A percentile compares a stretch with the other conserved stretches of the same genome.
phyloP scores from a whole-genome alignment of 2,113 vertebrate genomes.

The Crotalus horridus region DNA sequence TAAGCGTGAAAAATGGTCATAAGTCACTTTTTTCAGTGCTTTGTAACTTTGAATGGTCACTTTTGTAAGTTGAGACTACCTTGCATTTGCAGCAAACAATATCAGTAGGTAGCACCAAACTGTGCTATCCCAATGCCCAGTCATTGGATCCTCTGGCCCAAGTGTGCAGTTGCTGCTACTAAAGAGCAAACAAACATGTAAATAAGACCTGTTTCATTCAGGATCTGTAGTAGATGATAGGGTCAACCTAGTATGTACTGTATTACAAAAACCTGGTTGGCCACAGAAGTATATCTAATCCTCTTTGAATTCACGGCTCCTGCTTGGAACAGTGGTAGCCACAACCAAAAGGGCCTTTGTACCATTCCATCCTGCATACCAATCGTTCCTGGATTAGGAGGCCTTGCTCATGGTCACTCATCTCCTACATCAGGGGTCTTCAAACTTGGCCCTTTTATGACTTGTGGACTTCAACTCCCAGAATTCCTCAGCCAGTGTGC shows the following conservation, averaged over 20 bases:
- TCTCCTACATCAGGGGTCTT: neutral
- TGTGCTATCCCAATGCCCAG: neutral
- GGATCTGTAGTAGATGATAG: neutral
- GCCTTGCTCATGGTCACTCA: neutral
- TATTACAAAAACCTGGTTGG: neutral
- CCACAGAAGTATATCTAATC: neutral
- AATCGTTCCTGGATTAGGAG: neutral
- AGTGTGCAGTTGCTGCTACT: neutral
- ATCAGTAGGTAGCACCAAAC: neutral
- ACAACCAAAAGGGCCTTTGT: neutral
- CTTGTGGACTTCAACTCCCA: too few species aligned
- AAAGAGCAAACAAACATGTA: neutral
- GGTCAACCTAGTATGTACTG: neutral
- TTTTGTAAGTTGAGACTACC: too few species aligned
- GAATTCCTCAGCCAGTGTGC: too few species aligned
- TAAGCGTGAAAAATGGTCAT: neutral
- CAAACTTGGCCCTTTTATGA: too few species aligned
- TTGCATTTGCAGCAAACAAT: neutral
- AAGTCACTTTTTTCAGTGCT: too few species aligned
- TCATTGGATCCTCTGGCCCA: neutral
- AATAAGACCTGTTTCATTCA: neutral
- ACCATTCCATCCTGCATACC: neutral
- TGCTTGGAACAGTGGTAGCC: neutral
- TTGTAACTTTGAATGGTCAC: too few species aligned
- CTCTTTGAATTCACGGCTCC: neutral